Conservation (phyloP, 1,140 invertebrate genomes). For the Nymphalis io region DNA sequence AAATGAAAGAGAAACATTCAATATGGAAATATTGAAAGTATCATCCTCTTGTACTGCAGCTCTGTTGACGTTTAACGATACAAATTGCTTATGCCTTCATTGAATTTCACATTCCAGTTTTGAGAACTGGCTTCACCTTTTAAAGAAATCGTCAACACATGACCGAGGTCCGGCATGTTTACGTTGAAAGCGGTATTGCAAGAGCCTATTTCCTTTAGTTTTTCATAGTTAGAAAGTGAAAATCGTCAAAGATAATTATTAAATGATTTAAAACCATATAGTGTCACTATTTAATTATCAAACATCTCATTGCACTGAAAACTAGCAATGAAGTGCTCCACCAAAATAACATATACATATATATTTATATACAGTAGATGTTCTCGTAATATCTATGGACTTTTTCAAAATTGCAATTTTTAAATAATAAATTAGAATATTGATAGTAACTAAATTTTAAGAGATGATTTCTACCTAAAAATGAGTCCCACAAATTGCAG, state of each 20-base stretch:
- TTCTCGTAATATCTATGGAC: too few relatives aligned
- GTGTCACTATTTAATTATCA: slow-evolving; percentile 3
- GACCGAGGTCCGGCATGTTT: slow-evolving; percentile 36
- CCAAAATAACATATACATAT: too few relatives aligned
- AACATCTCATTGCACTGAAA: neutral
- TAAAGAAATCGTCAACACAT: slow-evolving; percentile 47
- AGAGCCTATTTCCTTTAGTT: slow-evolving; percentile 42
- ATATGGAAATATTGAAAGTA: neutral
- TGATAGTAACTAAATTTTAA: too few relatives aligned
- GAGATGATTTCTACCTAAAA: too few relatives aligned
- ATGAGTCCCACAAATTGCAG: too few relatives aligned
- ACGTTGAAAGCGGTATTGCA: slow-evolving; percentile 45
- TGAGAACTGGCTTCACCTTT: slow-evolving; percentile 27
- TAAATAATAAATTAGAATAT: too few relatives aligned
- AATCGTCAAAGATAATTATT: slow-evolving; percentile 31
- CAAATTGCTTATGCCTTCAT: slow-evolving; percentile 5
- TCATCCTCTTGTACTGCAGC: neutral
- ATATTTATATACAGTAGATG: too few relatives aligned
- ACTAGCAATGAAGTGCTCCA: neutral
- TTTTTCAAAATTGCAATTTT: too few relatives aligned
- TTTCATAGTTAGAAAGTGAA: slow-evolving; percentile 49
- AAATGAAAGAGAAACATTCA: too few relatives aligned
- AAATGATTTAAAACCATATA: neutral
- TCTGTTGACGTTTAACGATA: slow-evolving; percentile 4
- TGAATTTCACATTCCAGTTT: slow-evolving; percentile 25